A percentile compares a stretch with the other conserved stretches of the same genome.
phyloP scores from a whole-genome alignment of 2,797 vertebrate species.

The Graptemys geographica region DNA sequence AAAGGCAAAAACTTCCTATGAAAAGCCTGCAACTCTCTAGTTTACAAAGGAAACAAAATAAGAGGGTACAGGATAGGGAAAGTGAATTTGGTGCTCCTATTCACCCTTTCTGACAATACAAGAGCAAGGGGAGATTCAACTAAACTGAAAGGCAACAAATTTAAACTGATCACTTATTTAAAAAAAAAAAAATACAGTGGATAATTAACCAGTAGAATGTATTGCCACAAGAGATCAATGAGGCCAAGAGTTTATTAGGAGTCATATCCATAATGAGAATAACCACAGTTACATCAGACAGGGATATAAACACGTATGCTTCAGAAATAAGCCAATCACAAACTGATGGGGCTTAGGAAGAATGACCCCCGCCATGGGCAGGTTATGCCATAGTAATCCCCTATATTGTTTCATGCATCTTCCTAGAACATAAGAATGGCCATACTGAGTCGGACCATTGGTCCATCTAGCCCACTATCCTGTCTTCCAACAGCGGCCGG shows the following conservation, averaged over 20 bases:
- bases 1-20: not conserved
- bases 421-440: not conserved
- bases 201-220: not conserved
- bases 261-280: not conserved
- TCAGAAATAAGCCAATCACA: not conserved
- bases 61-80: not conserved
- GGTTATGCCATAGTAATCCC: not conserved
- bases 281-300: rapidly evolving
- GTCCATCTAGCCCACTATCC: not conserved
- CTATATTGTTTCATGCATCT: not conserved
- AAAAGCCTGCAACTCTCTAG: not conserved
- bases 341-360: not conserved
- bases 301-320: not conserved
- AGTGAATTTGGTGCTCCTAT: not conserved
- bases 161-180: not conserved
- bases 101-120: not conserved
- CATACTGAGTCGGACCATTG: not conserved
- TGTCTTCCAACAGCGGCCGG: not conserved
- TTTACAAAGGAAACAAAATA: not conserved
- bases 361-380: not conserved
- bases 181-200: not conserved
- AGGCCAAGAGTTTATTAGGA: not conserved
- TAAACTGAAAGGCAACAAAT: not conserved
- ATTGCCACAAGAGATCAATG: not conserved
- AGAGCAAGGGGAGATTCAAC: not conserved